These are phyloP conservation scores for Oncopodura yosiiana DNA, from an alignment of 1,140 invertebrate genomes.

Conservation along the genomic window DNA sequence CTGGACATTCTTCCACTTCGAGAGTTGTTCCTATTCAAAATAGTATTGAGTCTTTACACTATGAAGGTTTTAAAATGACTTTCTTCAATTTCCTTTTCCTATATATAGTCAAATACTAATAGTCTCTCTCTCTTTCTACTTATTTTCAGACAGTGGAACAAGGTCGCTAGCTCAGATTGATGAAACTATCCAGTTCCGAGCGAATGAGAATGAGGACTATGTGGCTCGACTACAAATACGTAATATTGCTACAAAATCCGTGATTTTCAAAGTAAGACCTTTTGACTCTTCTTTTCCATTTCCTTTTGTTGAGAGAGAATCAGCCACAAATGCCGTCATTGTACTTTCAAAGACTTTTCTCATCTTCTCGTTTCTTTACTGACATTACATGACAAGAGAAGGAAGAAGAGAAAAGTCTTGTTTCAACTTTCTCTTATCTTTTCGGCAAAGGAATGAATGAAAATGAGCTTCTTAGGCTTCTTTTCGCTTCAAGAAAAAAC, in stretches of 20 bases:
- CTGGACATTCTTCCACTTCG: not conserved
- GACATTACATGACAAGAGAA: not conserved
- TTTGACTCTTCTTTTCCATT: not conserved
- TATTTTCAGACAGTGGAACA: not conserved
- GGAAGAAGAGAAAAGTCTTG: too few species aligned
- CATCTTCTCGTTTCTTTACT: not conserved
- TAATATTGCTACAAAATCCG: slow-evolving; percentile 16
- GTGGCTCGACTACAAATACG: slow-evolving; percentile 9
- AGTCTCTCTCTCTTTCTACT: too few species aligned
- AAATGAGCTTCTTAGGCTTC: too few species aligned
- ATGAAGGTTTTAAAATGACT: too few species aligned
- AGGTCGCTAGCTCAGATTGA: slow-evolving; percentile 17
- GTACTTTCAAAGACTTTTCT: too few species aligned
- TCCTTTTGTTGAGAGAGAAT: not conserved
- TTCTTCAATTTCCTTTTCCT: too few species aligned
- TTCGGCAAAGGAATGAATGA: too few species aligned
- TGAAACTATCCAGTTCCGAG: slow-evolving; percentile 8
- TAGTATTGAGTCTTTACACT: not conserved
- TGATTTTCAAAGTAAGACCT: slow-evolving; percentile 27
- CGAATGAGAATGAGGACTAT: slow-evolving; percentile 19
- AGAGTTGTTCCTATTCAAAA: not conserved
- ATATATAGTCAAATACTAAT: too few species aligned
- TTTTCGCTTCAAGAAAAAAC: too few species aligned
- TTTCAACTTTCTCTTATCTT: too few species aligned
- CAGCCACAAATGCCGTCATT: not conserved